Evolutionary conservation across 1,140 invertebrate species (phyloP).

Genomic region (Aethina tumida): DNA sequence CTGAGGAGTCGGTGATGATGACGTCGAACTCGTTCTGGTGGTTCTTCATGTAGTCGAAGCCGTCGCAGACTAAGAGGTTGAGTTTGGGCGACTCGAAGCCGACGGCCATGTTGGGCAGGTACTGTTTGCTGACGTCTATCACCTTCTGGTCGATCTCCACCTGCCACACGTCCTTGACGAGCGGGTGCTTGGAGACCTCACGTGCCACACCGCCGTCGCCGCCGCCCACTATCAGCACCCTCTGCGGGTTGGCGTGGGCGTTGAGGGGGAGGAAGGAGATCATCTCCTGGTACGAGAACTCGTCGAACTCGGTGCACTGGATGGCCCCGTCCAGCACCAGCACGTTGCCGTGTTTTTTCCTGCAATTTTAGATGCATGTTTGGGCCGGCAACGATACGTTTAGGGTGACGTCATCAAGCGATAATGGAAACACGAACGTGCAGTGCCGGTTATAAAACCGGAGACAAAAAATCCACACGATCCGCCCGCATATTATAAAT

Average conservation of each 20-base stretch:
- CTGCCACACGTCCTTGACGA: conserved; percentile 76
- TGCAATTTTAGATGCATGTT: conserved; percentile 41
- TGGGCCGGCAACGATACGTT: too few relatives aligned
- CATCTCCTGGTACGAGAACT: conserved; percentile 99
- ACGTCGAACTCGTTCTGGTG: conserved; percentile 86
- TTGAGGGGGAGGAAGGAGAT: conserved; percentile 89
- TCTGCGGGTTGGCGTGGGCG: conserved; percentile 82
- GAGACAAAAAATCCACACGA: too few relatives aligned
- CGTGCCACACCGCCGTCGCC: conserved; percentile 94
- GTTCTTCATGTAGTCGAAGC: conserved; percentile 88
- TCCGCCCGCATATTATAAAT: too few relatives aligned
- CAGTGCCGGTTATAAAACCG: too few relatives aligned
- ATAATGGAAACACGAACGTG: too few relatives aligned
- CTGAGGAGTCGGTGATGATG: conserved; percentile 97
- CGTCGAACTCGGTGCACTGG: conserved; percentile 93
- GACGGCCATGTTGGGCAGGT: conserved; percentile 80
- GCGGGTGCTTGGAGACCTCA: conserved; percentile 89
- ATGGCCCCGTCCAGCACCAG: conserved; percentile 93
- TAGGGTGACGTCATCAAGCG: too few relatives aligned
- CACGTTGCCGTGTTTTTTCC: conserved; percentile 78
- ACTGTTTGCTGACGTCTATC: conserved; percentile 84
- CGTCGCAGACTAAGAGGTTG: conserved; percentile 79
- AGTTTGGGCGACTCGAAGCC: conserved; percentile 81
- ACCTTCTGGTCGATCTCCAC: conserved; percentile 94
- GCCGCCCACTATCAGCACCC: conserved; percentile 93